These are phyloP conservation scores for Dipodomys stephensi DNA, from an alignment of 2,113 vertebrate species.

Conservation along the genomic window DNA sequence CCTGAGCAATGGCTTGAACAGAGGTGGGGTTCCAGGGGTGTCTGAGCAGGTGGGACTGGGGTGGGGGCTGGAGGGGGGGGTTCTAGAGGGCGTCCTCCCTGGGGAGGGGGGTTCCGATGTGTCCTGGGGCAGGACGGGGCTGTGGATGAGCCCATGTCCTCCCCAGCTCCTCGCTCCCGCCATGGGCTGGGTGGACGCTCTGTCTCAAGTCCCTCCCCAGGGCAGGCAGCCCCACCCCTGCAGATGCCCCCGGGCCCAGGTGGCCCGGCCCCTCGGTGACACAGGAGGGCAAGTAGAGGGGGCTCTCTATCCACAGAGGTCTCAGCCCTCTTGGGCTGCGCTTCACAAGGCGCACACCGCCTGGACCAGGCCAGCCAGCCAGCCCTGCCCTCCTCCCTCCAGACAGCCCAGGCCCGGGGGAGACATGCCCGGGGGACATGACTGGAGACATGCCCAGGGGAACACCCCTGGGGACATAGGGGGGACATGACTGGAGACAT, in stretches of 20 bases:
- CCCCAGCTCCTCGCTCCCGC: too few species aligned
- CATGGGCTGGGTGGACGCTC: too few species aligned
- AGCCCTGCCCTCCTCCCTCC: slow-evolving; percentile 42
- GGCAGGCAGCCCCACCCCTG: not conserved
- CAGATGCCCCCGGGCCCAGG: not conserved
- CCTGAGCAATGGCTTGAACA: not conserved
- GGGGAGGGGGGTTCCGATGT: too few species aligned
- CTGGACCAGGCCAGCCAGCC: not conserved
- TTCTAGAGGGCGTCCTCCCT: not conserved
- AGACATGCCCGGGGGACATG: slow-evolving; percentile 31
- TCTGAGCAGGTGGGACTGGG: too few species aligned
- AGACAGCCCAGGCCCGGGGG: slow-evolving; percentile 61
- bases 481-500: too few species aligned
- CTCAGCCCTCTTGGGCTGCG: not conserved
- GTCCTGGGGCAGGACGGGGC: too few species aligned
- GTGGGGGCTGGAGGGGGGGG: too few species aligned
- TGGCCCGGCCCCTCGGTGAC: not conserved
- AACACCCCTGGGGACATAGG: slow-evolving; percentile 68
- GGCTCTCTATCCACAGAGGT: not conserved
- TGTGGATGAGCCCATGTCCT: too few species aligned
- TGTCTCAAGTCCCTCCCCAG: too few species aligned
- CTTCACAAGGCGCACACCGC: not conserved
- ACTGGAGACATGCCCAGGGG: not conserved
- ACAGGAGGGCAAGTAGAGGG: accelerated
- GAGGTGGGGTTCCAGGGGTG: not conserved